Evolutionary conservation across 2,888 invertebrate species (phyloP), one percentile per base, ranked within the genome.

Genomic region (Agrotis ipsilon): DNA sequence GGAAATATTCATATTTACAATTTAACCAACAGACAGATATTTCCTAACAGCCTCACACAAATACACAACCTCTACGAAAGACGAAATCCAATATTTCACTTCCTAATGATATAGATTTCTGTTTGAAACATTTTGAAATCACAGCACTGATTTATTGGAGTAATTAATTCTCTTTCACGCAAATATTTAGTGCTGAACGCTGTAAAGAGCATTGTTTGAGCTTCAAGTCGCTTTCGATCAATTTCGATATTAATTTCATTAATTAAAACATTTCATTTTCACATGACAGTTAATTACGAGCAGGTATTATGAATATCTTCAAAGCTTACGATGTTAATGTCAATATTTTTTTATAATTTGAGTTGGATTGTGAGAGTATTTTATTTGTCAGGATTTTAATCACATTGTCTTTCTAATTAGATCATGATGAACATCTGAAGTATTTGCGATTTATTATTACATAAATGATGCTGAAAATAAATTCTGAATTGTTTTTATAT

Each of bases 101-200:
- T 78, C 68, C 67, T 73, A 79, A 80, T 68, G 65, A 74, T 76
- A 74, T 64, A 70, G 76, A 76, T 82, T 84, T 80, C 69, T 61
- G 71, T 58, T 72, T 58, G 63, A 61, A 73, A 69, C 69, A 68
- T 82, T 83, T 79, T 65, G 64, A 80, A 75, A 77, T 68, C 51
- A 57, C 67, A 70, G 68, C 55, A 63, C 18, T 82, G 83, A 84
- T 83, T 83, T 84, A 83, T 84, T 49, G 27, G 16, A 54, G 68
- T 65, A 57, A 83, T 83, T 80, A 80, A 84, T 84, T 70, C 45
- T 62, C 65, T 43, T 55, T 55, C 49, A 68, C 27, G 73, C 68
- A 82, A 82, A 82, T 79, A 82, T 76, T 82, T 82, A 79, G 80
- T 69, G 76, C 45, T 84, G 72, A 84, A 57, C 55, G 72, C 24